Evolutionary conservation across 2,888 invertebrate species (phyloP).

Genomic region (Carpatolechia fugitivella): DNA sequence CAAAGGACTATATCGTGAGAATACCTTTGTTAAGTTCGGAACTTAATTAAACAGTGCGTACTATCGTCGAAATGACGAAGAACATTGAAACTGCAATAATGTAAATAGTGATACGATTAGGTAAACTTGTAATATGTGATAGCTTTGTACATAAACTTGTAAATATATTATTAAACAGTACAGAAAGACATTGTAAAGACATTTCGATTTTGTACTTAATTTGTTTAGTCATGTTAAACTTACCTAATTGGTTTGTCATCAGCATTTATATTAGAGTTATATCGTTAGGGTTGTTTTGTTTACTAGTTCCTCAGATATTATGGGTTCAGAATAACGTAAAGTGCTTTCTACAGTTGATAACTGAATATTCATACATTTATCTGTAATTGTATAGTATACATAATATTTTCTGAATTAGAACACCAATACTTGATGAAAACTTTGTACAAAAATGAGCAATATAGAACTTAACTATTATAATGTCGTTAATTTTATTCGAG

Average conservation of each 20-base stretch:
- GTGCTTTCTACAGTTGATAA: slow-evolving; percentile 55
- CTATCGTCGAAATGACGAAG: slow-evolving; percentile 51
- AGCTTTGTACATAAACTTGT: slow-evolving; percentile 76
- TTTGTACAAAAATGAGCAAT: slow-evolving; percentile 79
- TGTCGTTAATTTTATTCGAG: slow-evolving; percentile 64
- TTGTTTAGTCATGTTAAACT: slow-evolving; percentile 54
- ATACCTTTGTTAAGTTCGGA: slow-evolving; percentile 57
- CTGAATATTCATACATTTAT: slow-evolving; percentile 45
- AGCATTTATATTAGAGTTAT: slow-evolving; percentile 40
- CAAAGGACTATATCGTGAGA: slow-evolving; percentile 61
- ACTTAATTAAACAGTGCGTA: slow-evolving; percentile 45
- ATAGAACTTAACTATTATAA: slow-evolving; percentile 65
- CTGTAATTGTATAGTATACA: slow-evolving; percentile 60
- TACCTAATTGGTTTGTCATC: slow-evolving; percentile 32
- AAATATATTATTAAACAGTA: slow-evolving; percentile 64
- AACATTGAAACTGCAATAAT: slow-evolving; percentile 72
- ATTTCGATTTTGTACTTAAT: slow-evolving; percentile 71
- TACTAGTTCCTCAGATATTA: slow-evolving; percentile 58
- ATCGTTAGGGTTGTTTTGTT: slow-evolving; percentile 47
- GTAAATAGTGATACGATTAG: slow-evolving; percentile 71
- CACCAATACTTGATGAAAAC: slow-evolving; percentile 73
- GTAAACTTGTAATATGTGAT: slow-evolving; percentile 75
- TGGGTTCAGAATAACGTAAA: slow-evolving; percentile 55
- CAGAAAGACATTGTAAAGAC: slow-evolving; percentile 57
- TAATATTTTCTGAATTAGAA: slow-evolving; percentile 72